Conservation (phyloP, 2,113 vertebrate genomes). For the Callipepla squamata region DNA sequence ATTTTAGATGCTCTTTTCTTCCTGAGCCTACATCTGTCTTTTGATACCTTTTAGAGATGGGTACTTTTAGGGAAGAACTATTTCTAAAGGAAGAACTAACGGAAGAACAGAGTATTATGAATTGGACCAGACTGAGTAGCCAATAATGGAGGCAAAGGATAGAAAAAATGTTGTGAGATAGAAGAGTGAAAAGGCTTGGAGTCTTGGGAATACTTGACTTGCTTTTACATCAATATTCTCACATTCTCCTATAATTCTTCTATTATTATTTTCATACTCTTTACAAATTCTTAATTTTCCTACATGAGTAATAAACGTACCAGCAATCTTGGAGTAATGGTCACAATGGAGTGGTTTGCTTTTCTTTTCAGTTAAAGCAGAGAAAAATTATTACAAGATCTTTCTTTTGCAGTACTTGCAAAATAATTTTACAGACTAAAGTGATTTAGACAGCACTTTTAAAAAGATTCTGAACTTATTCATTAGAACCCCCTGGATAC, state of each 20-base stretch:
- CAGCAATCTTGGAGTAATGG: not conserved
- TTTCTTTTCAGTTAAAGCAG: not conserved
- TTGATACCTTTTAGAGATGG: not conserved
- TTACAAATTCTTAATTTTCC: not conserved
- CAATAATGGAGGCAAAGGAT: not conserved
- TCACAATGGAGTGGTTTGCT: not conserved
- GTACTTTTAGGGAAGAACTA: not conserved
- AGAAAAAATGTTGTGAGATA: not conserved
- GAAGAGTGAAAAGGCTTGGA: not conserved
- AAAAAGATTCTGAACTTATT: not conserved
- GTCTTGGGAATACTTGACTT: not conserved
- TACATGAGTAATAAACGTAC: not conserved
- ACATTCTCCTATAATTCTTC: not conserved
- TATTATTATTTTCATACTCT: not conserved
- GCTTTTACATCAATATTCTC: not conserved
- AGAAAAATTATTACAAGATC: not conserved
- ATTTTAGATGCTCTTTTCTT: not conserved
- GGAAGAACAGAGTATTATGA: not conserved
- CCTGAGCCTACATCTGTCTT: not conserved
- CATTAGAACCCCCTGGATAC: not conserved
- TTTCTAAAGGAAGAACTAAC: not conserved
- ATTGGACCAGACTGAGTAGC: not conserved
- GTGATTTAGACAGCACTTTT: not conserved
- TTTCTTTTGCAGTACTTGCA: not conserved
- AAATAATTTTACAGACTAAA: not conserved